Conservation (phyloP, 2,888 invertebrate genomes). For the Taphrorychus bicolor region DNA sequence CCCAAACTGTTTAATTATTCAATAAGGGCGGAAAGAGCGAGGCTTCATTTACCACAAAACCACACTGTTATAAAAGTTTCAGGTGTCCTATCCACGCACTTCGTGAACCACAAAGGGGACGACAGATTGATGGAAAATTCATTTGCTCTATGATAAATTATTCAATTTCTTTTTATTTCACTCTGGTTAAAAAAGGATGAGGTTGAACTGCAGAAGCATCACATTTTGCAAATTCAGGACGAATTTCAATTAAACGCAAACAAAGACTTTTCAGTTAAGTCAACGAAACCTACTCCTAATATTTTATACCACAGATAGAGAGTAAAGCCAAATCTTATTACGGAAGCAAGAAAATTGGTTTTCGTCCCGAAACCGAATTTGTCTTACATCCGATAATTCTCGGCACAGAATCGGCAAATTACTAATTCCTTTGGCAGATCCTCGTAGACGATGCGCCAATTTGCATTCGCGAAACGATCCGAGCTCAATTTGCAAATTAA, state of each 20-base stretch:
- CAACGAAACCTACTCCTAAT: background rate
- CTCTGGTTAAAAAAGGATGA: too few relatives aligned
- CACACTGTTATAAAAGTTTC: constrained; percentile 19
- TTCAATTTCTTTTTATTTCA: background rate
- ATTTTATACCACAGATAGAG: background rate
- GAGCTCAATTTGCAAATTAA: constrained; percentile 7
- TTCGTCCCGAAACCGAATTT: constrained; percentile 1
- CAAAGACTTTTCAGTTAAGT: background rate
- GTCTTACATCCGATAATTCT: constrained; percentile 3
- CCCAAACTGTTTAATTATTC: constrained; percentile 8
- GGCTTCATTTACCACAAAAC: constrained; percentile 7
- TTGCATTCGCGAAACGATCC: constrained; percentile 4
- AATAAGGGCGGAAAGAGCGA: constrained; percentile 8
- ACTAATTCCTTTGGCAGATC: background rate
- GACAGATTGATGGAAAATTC: background rate
- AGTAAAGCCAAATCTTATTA: background rate
- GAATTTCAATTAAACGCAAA: background rate
- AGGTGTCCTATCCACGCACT: constrained; percentile 16
- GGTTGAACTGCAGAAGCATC: too few relatives aligned
- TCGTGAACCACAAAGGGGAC: background rate
- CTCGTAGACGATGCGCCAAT: background rate
- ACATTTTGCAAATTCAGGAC: too few relatives aligned
- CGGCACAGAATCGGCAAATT: constrained; percentile 4
- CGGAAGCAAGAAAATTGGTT: background rate
- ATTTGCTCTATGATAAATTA: background rate